These are phyloP conservation scores for Anaspis maculata DNA, from an alignment of 2,888 invertebrate genomes.

Conservation along the genomic window DNA sequence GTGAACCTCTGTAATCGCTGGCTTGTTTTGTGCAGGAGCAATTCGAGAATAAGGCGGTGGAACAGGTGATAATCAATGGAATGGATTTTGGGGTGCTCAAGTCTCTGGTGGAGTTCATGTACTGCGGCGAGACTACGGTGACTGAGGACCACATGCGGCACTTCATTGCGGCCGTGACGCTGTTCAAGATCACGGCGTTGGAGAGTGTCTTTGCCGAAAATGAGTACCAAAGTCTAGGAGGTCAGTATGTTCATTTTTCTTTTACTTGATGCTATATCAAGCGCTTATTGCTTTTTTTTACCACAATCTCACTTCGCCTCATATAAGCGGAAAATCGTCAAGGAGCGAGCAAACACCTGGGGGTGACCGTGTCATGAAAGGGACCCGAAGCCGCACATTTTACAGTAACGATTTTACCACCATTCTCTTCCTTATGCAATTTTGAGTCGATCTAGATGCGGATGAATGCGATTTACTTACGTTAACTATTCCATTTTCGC, in stretches of 20 bases:
- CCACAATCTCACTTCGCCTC: too few relatives aligned
- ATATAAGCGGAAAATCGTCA: too few relatives aligned
- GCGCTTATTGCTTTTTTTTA: conserved; percentile 1
- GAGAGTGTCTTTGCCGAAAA: conserved; percentile 49
- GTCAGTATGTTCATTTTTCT: conserved; percentile 8
- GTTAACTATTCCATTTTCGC: too few relatives aligned
- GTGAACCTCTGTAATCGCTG: conserved; percentile 3
- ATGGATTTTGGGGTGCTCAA: conserved; percentile 64
- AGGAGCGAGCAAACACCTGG: too few relatives aligned
- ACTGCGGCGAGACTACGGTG: conserved; percentile 66
- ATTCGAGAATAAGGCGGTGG: conserved; percentile 48
- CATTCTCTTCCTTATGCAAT: too few relatives aligned
- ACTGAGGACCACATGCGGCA: conserved; percentile 60
- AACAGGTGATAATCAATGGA: conserved; percentile 55
- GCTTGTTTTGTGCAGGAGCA: conserved; percentile 43
- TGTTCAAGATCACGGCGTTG: conserved; percentile 57
- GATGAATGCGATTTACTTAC: too few relatives aligned
- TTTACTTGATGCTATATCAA: not conserved
- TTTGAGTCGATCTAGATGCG: too few relatives aligned
- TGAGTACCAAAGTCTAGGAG: conserved; percentile 20
- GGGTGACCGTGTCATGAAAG: too few relatives aligned
- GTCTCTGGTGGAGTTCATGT: conserved; percentile 68
- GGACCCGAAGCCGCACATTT: too few relatives aligned
- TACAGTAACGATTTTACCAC: too few relatives aligned
- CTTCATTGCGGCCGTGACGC: conserved; percentile 60